phyloP scores from a whole-genome alignment of 1,140 invertebrate species.

The Pseudobourletiella spinata region DNA sequence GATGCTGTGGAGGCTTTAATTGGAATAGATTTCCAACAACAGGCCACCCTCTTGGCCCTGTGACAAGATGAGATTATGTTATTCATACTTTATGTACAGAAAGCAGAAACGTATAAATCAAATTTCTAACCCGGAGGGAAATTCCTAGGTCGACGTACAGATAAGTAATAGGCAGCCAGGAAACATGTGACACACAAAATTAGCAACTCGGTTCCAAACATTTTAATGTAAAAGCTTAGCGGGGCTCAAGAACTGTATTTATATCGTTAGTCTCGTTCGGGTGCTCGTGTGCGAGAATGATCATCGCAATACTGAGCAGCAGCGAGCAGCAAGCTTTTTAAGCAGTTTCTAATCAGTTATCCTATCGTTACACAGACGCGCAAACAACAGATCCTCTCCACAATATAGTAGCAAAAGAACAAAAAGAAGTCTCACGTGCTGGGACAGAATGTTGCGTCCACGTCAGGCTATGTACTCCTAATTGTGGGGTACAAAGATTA shows the following conservation, averaged over 20 bases:
- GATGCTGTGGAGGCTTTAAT: neutral
- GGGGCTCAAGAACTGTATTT: no score
- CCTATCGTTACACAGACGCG: neutral
- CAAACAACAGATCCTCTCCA: no score
- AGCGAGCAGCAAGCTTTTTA: neutral
- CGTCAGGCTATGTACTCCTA: no score
- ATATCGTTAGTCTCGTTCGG: no score
- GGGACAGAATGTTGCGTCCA: no score
- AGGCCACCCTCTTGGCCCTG: neutral
- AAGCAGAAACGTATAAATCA: neutral
- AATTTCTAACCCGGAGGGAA: neutral
- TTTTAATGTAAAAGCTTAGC: neutral
- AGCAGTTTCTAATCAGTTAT: neutral
- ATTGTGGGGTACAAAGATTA: no score
- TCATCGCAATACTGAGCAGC: neutral
- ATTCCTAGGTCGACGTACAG: neutral
- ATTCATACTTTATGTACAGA: neutral
- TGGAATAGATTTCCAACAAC: constrained; percentile 4
- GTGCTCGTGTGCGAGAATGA: no score
- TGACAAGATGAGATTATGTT: neutral
- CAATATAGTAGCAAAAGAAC: no score
- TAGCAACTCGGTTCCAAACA: neutral
- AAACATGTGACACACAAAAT: neutral
- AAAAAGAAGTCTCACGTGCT: no score
- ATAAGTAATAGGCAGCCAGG: neutral